These are phyloP conservation scores for Heterotis niloticus DNA, from an alignment of 2,113 vertebrate genomes.

Conservation along the genomic window DNA sequence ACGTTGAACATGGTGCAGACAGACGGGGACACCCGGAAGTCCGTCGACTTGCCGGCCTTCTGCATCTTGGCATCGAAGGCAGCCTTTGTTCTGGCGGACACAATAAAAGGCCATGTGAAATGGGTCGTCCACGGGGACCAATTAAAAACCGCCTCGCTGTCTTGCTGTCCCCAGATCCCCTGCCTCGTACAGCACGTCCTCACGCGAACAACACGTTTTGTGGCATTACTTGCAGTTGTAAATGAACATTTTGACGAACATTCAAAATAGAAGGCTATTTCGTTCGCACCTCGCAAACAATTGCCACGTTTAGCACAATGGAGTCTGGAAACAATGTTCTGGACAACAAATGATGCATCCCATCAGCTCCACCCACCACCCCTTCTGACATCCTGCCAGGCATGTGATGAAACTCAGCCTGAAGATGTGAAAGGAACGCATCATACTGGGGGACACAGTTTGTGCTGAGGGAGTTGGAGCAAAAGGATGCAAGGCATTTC, in stretches of 20 bases:
- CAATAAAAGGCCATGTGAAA: slow-evolving; percentile 32
- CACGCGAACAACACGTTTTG: not conserved
- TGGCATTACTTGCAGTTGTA: slow-evolving; percentile 1
- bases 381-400: not conserved
- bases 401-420: slow-evolving; percentile 5
- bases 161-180: slow-evolving; percentile 14
- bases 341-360: slow-evolving; percentile 12
- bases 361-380: not conserved
- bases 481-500: not conserved
- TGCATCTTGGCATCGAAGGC: slow-evolving; percentile 89
- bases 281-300: slow-evolving; percentile 28
- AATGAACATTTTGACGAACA: slow-evolving; percentile 26
- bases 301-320: slow-evolving; percentile 11
- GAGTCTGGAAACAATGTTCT: slow-evolving; percentile 17
- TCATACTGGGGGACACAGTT: not conserved
- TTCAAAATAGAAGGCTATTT: slow-evolving; percentile 27
- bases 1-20: slow-evolving; percentile 97
- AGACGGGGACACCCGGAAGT: slow-evolving; percentile 71
- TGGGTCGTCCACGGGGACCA: slow-evolving; percentile 26
- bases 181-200: slow-evolving; percentile 13
- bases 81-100: slow-evolving; percentile 78
- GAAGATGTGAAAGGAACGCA: not conserved
- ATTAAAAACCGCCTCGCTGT: slow-evolving; percentile 29
- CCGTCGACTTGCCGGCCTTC: slow-evolving; percentile 81
- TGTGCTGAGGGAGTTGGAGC: not conserved